These are phyloP conservation scores for Pocillopora verrucosa DNA, from an alignment of 64 coral and sea anemone genomes.

Conservation along the genomic window DNA sequence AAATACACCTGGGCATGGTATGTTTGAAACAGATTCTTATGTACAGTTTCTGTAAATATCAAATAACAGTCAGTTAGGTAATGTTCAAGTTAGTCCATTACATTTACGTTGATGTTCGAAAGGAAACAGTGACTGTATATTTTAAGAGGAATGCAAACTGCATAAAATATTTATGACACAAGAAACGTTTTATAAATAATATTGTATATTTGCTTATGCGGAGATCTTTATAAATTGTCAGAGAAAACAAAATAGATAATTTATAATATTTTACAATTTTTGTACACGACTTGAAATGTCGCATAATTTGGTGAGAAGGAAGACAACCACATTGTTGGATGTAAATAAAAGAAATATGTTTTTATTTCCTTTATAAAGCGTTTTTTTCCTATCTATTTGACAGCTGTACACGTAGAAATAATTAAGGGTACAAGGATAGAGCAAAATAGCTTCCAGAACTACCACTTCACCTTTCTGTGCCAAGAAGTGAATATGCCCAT, in stretches of 20 bases:
- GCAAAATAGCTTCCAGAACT: too few species aligned
- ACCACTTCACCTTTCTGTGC: too few species aligned
- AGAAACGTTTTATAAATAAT: constrained; percentile 47
- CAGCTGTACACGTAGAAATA: not conserved
- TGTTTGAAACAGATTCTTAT: not conserved
- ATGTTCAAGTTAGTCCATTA: constrained; percentile 23
- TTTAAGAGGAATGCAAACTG: constrained; percentile 27
- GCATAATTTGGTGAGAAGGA: constrained; percentile 28
- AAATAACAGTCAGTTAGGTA: constrained; percentile 10
- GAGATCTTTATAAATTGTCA: constrained; percentile 55
- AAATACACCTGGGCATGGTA: not conserved
- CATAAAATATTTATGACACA: constrained; percentile 55
- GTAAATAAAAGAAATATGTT: constrained; percentile 40
- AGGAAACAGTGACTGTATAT: constrained; percentile 30
- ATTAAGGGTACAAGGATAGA: not conserved
- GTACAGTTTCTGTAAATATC: constrained; percentile 45
- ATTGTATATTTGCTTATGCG: constrained; percentile 59
- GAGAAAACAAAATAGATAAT: constrained; percentile 49
- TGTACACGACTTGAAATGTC: constrained; percentile 29
- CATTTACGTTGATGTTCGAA: constrained; percentile 24
- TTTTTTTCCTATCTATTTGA: not conserved
- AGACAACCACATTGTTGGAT: constrained; percentile 20
- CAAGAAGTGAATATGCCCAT: too few species aligned
- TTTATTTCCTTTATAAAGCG: not conserved
- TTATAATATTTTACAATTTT: constrained; percentile 54